Percentiles rank a stretch among this genome's conserved stretches.
Evolutionary conservation across 2,113 vertebrate species (phyloP).

Genomic region (Peromyscus polionotus): DNA sequence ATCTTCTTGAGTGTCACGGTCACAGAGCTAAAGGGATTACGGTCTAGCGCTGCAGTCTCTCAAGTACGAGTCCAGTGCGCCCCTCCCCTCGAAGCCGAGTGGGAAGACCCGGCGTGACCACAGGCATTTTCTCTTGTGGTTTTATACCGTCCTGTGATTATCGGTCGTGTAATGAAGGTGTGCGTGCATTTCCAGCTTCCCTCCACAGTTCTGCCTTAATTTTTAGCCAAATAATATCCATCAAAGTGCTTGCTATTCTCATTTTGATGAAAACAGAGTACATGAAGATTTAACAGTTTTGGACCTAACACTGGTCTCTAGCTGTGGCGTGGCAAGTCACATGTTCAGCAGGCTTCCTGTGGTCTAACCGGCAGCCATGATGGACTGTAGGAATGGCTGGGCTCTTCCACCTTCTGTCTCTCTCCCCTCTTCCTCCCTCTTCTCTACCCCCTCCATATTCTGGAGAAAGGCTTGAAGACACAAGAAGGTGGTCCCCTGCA

Average conservation of each 20-base stretch:
- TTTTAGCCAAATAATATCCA: slow-evolving; percentile 35
- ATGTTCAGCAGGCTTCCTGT: neutral
- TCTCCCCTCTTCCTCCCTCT: too few species aligned
- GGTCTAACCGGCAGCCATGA: neutral
- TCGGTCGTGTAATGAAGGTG: neutral
- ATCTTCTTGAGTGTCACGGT: neutral
- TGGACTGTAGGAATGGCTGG: too few species aligned
- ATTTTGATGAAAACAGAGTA: neutral
- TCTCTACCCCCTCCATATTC: too few species aligned
- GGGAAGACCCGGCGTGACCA: neutral
- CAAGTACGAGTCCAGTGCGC: accelerated
- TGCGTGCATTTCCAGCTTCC: neutral
- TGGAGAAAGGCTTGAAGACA: neutral
- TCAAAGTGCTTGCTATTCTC: slow-evolving; percentile 6
- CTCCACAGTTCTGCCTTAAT: neutral
- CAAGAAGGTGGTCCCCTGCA: neutral
- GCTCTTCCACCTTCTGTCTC: neutral
- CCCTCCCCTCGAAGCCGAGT: neutral
- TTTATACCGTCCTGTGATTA: neutral
- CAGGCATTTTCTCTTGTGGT: neutral
- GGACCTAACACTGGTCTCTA: neutral
- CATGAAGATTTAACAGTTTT: neutral
- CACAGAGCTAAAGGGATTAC: neutral
- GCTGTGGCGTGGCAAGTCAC: neutral
- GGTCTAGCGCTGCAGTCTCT: neutral